phyloP scores from a whole-genome alignment of 2,113 vertebrate species.

The Callocephalon fimbriatum region DNA sequence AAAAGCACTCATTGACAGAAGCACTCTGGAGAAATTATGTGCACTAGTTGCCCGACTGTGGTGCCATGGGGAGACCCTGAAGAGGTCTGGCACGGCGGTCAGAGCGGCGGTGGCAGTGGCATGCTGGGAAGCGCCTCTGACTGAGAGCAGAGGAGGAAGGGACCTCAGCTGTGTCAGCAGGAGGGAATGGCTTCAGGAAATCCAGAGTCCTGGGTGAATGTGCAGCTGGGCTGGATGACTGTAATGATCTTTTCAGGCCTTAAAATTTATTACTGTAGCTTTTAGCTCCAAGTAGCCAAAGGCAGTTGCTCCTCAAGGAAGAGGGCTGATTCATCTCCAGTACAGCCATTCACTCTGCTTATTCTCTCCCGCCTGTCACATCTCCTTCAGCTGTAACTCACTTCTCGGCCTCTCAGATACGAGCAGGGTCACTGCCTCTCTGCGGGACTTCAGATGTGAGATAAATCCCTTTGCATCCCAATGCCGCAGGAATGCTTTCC shows the following conservation, averaged over 20 bases:
- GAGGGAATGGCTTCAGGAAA: neutral
- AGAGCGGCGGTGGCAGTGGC: neutral
- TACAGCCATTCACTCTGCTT: neutral
- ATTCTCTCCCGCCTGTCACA: slow-evolving; percentile 14
- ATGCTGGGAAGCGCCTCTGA: neutral
- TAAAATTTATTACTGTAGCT: slow-evolving; percentile 49
- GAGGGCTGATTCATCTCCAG: neutral
- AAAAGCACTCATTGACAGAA: neutral
- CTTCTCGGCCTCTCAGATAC: neutral
- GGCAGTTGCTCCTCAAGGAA: slow-evolving; percentile 20
- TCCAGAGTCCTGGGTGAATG: neutral
- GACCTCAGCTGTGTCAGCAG: neutral
- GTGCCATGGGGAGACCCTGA: neutral
- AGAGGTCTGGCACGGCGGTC: fast-evolving
- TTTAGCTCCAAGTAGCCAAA: slow-evolving; percentile 2
- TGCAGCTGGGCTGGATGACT: slow-evolving; percentile 24
- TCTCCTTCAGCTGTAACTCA: slow-evolving; percentile 58
- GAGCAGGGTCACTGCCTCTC: slow-evolving; percentile 37
- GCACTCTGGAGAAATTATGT: neutral
- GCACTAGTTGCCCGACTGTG: neutral
- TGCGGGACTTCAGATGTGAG: slow-evolving; percentile 46
- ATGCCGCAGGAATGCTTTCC: slow-evolving; percentile 48
- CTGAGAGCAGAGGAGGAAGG: neutral
- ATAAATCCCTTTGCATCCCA: slow-evolving; percentile 58
- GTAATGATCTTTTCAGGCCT: slow-evolving; percentile 52